These are phyloP conservation scores for Fregetta grallaria DNA, from an alignment of 2,113 vertebrate species.

Conservation along the genomic window DNA sequence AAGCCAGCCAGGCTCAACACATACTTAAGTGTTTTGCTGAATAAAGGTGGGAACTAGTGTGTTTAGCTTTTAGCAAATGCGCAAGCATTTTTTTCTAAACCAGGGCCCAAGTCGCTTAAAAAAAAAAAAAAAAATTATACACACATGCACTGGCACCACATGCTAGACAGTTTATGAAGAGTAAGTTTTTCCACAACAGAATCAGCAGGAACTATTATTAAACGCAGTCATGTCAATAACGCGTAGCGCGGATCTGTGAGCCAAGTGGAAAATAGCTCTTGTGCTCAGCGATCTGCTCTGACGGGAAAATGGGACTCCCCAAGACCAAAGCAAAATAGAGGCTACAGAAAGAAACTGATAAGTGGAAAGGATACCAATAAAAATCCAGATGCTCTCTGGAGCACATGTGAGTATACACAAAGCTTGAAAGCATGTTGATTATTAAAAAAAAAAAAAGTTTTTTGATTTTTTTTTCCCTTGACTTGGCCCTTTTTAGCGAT, in stretches of 20 bases:
- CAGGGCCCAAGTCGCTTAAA: not conserved
- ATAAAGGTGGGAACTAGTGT: conserved; percentile 2
- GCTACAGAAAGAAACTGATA: not conserved
- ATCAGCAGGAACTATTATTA: conserved; percentile 64
- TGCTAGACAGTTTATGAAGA: conserved; percentile 19
- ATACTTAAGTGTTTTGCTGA: conserved; percentile 1
- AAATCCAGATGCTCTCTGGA: conserved; percentile 10
- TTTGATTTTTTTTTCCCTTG: not conserved
- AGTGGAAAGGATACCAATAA: not conserved
- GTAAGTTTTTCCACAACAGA: conserved; percentile 64
- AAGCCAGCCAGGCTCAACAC: not conserved
- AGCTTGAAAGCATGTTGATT: not conserved
- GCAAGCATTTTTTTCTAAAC: not conserved
- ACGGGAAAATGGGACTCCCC: not conserved
- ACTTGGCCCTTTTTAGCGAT: not conserved
- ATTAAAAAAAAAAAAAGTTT: not conserved
- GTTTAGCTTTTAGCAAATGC: conserved; percentile 20
- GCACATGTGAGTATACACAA: not conserved
- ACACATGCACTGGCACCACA: conserved; percentile 35
- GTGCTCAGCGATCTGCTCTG: not conserved
- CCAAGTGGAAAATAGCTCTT: conserved; percentile 45
- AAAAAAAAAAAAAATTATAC: not conserved
- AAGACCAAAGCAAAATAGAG: not conserved
- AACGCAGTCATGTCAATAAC: conserved; percentile 54
- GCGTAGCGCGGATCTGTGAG: not conserved